Percentiles rank a stretch among this genome's conserved stretches.
phyloP scores from a whole-genome alignment of 2,113 vertebrate genomes.

The Psettodes erumei region DNA sequence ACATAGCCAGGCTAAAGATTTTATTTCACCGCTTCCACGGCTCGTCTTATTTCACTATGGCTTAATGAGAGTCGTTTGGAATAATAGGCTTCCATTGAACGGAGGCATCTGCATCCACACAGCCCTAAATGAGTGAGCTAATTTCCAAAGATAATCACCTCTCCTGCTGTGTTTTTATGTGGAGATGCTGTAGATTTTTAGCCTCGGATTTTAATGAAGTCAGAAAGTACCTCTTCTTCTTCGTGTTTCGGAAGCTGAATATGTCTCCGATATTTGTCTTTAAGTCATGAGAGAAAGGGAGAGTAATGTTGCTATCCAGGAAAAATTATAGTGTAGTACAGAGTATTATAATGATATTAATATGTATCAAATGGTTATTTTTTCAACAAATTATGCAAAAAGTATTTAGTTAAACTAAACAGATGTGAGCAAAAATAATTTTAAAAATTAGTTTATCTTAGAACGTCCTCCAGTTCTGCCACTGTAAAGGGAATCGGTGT shows the following conservation, averaged over 20 bases:
- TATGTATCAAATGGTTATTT: no score
- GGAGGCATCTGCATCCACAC: slow-evolving; percentile 86
- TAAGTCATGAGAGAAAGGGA: slow-evolving; percentile 33
- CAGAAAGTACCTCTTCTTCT: slow-evolving; percentile 69
- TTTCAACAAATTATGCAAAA: background rate
- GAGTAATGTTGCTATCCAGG: background rate
- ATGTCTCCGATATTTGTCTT: slow-evolving; percentile 48
- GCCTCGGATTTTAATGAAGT: slow-evolving; percentile 76
- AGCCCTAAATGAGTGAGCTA: slow-evolving; percentile 84
- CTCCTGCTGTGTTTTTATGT: slow-evolving; percentile 78
- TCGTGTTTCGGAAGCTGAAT: slow-evolving; percentile 39
- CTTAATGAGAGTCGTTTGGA: slow-evolving; percentile 84
- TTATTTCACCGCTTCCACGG: slow-evolving; percentile 81
- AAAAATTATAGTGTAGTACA: background rate
- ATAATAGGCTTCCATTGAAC: slow-evolving; percentile 82
- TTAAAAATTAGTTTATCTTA: background rate
- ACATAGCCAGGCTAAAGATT: slow-evolving; percentile 77
- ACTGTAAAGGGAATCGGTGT: background rate
- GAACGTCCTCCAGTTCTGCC: slow-evolving; percentile 11
- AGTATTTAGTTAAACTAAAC: background rate
- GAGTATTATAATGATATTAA: no score
- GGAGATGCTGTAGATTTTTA: slow-evolving; percentile 75
- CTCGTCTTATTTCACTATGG: slow-evolving; percentile 79
- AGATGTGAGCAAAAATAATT: background rate
- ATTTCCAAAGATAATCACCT: slow-evolving; percentile 84